Percentiles rank a stretch among this genome's conserved stretches.
These are phyloP conservation scores for Petrophora chlorosata DNA, from an alignment of 2,888 invertebrate genomes.

Conservation along the genomic window DNA sequence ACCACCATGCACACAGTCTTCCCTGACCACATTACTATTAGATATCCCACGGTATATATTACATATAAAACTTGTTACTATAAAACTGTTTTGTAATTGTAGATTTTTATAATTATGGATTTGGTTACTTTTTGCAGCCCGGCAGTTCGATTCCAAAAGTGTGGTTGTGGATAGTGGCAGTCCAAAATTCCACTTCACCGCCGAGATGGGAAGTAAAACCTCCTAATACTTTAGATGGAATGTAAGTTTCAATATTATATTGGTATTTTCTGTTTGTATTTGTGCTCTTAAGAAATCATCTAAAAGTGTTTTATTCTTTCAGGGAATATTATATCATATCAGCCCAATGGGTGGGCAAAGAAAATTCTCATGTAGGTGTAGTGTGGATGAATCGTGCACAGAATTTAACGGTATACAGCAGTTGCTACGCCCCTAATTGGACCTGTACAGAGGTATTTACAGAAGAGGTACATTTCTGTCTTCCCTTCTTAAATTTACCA, in stretches of 20 bases:
- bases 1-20: slow-evolving; percentile 85
- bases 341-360: slow-evolving; percentile 93
- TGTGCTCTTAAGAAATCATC: background rate
- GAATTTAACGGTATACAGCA: slow-evolving; percentile 94
- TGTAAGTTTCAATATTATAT: slow-evolving; percentile 85
- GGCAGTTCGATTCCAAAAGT: slow-evolving; percentile 94
- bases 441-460: slow-evolving; percentile 90
- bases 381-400: slow-evolving; percentile 98
- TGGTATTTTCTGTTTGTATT: background rate
- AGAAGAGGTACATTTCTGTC: slow-evolving; percentile 23
- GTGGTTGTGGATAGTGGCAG: slow-evolving; percentile 91
- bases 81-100: background rate
- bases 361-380: slow-evolving; percentile 90
- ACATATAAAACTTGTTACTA: too few species aligned
- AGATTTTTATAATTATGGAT: background rate
- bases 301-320: slow-evolving; percentile 40
- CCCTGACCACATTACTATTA: slow-evolving; percentile 90
- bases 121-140: slow-evolving; percentile 81
- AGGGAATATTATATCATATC: slow-evolving; percentile 97
- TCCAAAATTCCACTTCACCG: slow-evolving; percentile 86
- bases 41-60: slow-evolving; percentile 94
- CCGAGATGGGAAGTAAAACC: slow-evolving; percentile 88
- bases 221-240: slow-evolving; percentile 89
- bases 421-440: slow-evolving; percentile 93
- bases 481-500: slow-evolving; percentile 8